Conservation (phyloP, 2,888 invertebrate genomes). For the Andrena minutula region DNA sequence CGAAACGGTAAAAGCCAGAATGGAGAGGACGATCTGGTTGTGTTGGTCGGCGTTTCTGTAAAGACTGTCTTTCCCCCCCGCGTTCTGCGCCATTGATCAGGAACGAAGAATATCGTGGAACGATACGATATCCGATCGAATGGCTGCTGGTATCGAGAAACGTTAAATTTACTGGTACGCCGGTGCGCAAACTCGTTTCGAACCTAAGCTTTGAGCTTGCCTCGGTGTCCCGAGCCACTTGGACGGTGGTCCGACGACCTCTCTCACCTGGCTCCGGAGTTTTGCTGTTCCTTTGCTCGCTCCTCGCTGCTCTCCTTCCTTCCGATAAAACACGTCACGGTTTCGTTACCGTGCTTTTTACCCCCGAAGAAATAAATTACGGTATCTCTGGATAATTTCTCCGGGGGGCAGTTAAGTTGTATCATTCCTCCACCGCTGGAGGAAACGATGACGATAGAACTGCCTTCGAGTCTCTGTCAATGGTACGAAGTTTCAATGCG, state of each 20-base stretch:
- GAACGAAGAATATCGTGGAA: slow-evolving; percentile 57
- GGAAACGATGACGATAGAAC: not conserved
- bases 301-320: slow-evolving; percentile 16
- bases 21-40: slow-evolving; percentile 31
- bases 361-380: not conserved
- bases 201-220: slow-evolving; percentile 53
- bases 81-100: slow-evolving; percentile 66
- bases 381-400: not conserved
- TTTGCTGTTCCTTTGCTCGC: slow-evolving; percentile 33
- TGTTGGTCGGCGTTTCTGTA: slow-evolving; percentile 45
- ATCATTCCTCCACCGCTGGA: not conserved
- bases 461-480: too few species aligned
- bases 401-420: not conserved
- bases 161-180: slow-evolving; percentile 67
- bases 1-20: slow-evolving; percentile 27
- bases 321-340: slow-evolving; percentile 17
- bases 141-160: slow-evolving; percentile 63
- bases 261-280: slow-evolving; percentile 22
- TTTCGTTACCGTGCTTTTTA: slow-evolving; percentile 15
- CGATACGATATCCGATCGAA: slow-evolving; percentile 66
- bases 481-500: not conserved
- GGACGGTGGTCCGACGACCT: slow-evolving; percentile 51
- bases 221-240: slow-evolving; percentile 30
- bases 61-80: slow-evolving; percentile 27
- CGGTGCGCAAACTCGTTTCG: slow-evolving; percentile 56